Evolutionary conservation across 2,888 invertebrate genomes (phyloP).

Genomic region (Tipula unca): DNA sequence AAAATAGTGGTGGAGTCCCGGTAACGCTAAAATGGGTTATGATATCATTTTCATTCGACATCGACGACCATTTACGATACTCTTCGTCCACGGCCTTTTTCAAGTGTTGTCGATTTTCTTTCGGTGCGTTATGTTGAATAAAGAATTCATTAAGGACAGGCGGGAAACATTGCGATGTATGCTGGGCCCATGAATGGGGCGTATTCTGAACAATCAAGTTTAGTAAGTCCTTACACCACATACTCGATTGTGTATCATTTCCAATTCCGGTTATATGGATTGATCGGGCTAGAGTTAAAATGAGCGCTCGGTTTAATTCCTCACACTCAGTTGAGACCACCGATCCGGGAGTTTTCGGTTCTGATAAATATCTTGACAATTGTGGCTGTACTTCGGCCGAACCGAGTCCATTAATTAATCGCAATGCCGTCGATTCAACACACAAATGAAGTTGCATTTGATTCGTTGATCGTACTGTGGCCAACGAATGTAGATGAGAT

Average conservation of each 20-base stretch:
- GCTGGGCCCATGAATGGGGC: slow-evolving; percentile 91
- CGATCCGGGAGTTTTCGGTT: slow-evolving; percentile 63
- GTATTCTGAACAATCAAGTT: slow-evolving; percentile 88
- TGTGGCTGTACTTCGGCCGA: slow-evolving; percentile 92
- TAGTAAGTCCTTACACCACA: slow-evolving; percentile 85
- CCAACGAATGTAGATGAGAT: slow-evolving; percentile 83
- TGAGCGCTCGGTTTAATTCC: slow-evolving; percentile 87
- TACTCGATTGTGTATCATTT: slow-evolving; percentile 45
- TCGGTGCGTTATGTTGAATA: slow-evolving; percentile 69
- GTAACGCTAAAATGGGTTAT: slow-evolving; percentile 92
- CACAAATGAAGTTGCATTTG: slow-evolving; percentile 90
- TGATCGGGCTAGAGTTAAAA: slow-evolving; percentile 84
- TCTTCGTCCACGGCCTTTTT: slow-evolving; percentile 93
- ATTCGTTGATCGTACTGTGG: slow-evolving; percentile 87
- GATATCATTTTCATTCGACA: slow-evolving; percentile 95
- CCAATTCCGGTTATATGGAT: slow-evolving; percentile 84
- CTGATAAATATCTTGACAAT: slow-evolving; percentile 81
- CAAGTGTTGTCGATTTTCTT: slow-evolving; percentile 83
- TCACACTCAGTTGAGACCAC: slow-evolving; percentile 90
- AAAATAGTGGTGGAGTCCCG: slow-evolving; percentile 83
- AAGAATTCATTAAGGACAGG: slow-evolving; percentile 79
- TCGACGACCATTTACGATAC: slow-evolving; percentile 91
- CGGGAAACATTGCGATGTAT: slow-evolving; percentile 88
- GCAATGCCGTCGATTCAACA: slow-evolving; percentile 80
- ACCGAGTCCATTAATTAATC: slow-evolving; percentile 82